A percentile compares a stretch with the other conserved stretches of the same genome.
Conservation (phyloP, 1,140 invertebrate species). For the Magallana gigas region DNA sequence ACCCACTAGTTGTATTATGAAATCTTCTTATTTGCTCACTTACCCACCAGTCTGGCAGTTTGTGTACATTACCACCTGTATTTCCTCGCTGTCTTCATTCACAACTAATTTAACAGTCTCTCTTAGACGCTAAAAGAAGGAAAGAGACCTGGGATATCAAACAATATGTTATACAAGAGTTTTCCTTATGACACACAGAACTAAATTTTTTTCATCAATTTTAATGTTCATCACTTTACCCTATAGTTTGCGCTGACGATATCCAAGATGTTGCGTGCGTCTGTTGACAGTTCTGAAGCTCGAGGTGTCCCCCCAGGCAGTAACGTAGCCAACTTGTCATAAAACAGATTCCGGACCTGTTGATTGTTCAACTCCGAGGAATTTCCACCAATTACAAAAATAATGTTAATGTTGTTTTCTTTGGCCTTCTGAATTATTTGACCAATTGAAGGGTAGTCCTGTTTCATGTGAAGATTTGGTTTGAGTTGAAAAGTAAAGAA, state of each 20-base stretch:
- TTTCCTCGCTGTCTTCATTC: conserved; percentile 6
- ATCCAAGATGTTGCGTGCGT: conserved; percentile 94
- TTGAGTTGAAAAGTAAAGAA: too few species aligned
- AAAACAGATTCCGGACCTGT: conserved; percentile 33
- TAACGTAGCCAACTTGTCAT: conserved; percentile 38
- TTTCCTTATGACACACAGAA: too few species aligned
- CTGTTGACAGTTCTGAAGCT: conserved; percentile 88
- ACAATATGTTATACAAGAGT: too few species aligned
- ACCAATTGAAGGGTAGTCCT: conserved; percentile 98
- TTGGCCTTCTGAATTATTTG: conserved; percentile 90
- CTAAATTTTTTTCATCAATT: too few species aligned
- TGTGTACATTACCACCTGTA: conserved; percentile 5
- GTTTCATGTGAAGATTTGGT: too few species aligned
- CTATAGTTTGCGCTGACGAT: conserved; percentile 91
- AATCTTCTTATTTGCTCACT: background rate
- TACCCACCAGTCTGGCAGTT: background rate
- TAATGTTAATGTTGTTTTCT: conserved; percentile 95
- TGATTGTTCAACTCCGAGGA: conserved; percentile 2
- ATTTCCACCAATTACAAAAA: conserved; percentile 90
- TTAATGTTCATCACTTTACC: background rate
- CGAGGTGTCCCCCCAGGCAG: conserved; percentile 80
- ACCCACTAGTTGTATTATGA: too few species aligned
- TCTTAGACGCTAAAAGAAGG: conserved; percentile 23
- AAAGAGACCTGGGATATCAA: too few species aligned
- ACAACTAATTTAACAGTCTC: conserved; percentile 24